Conservation (phyloP, 2,888 invertebrate genomes). For the Netelia fuscicornis region DNA sequence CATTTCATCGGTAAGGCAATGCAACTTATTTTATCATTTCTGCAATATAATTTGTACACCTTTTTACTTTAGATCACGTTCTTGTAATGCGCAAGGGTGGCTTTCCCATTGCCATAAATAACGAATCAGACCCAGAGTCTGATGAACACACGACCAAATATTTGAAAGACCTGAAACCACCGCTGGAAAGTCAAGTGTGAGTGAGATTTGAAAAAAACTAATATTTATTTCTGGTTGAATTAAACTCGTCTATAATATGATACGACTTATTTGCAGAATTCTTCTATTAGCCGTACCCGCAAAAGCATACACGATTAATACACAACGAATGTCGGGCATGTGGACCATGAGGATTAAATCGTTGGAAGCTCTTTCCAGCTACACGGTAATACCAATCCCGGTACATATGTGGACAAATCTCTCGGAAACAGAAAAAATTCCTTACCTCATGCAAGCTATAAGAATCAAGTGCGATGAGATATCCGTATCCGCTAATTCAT, state of each 20-base stretch:
- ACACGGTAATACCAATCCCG: constrained; percentile 87
- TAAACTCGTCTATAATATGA: constrained; percentile 18
- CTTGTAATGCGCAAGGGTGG: constrained; percentile 86
- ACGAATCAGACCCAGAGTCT: constrained; percentile 73
- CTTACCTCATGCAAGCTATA: constrained; percentile 88
- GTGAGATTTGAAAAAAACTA: constrained; percentile 65
- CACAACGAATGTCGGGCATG: constrained; percentile 86
- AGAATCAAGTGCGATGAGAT: constrained; percentile 85
- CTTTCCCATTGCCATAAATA: constrained; percentile 85
- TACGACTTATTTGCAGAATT: constrained; percentile 85
- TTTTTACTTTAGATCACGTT: constrained; percentile 85
- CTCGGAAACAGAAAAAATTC: constrained; percentile 87
- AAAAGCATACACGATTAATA: constrained; percentile 87
- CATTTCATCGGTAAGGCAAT: constrained; percentile 86
- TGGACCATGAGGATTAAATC: constrained; percentile 86
- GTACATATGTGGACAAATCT: constrained; percentile 86
- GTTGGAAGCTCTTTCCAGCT: constrained; percentile 86
- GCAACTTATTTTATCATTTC: neutral
- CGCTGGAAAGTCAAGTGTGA: constrained; percentile 85
- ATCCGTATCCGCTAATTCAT: constrained; percentile 53
- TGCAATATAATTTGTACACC: neutral
- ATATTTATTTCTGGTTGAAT: constrained; percentile 13
- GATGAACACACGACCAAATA: constrained; percentile 73
- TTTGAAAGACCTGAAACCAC: constrained; percentile 85
- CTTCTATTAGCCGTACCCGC: constrained; percentile 86